These are phyloP conservation scores for Pongo pygmaeus DNA, from an alignment of 2,113 vertebrate genomes.

Conservation along the genomic window DNA sequence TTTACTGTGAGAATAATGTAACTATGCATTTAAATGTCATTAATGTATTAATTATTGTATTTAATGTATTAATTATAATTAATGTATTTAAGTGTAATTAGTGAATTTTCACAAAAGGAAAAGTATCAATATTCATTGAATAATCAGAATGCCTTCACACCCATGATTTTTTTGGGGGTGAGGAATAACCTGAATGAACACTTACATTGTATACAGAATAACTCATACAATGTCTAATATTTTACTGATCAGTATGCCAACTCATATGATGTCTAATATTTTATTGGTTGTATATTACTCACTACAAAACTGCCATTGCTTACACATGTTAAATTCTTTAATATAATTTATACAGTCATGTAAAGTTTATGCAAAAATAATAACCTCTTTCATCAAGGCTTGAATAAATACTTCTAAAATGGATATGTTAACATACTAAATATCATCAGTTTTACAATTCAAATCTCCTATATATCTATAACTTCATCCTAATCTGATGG, in stretches of 20 bases:
- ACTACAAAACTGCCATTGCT: background rate
- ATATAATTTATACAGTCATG: background rate
- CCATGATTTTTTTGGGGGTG: background rate
- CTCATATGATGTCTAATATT: background rate
- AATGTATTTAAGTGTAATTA: background rate
- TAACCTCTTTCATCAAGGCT: background rate
- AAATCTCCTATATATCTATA: background rate
- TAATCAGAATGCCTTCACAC: background rate
- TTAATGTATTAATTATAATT: no score
- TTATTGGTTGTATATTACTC: background rate
- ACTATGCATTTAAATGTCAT: no score
- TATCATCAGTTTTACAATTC: background rate
- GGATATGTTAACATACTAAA: background rate
- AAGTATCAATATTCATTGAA: background rate
- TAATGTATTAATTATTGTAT: no score
- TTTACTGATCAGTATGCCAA: background rate
- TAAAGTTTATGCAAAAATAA: background rate
- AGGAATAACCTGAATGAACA: background rate
- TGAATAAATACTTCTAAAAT: background rate
- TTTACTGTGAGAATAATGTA: background rate
- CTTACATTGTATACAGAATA: background rate
- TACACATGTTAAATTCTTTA: background rate
- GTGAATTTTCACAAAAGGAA: background rate
- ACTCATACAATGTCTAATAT: background rate
- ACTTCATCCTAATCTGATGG: background rate